These are phyloP conservation scores for Morus bassanus DNA, from an alignment of 2,797 vertebrate genomes.

Conservation along the genomic window DNA sequence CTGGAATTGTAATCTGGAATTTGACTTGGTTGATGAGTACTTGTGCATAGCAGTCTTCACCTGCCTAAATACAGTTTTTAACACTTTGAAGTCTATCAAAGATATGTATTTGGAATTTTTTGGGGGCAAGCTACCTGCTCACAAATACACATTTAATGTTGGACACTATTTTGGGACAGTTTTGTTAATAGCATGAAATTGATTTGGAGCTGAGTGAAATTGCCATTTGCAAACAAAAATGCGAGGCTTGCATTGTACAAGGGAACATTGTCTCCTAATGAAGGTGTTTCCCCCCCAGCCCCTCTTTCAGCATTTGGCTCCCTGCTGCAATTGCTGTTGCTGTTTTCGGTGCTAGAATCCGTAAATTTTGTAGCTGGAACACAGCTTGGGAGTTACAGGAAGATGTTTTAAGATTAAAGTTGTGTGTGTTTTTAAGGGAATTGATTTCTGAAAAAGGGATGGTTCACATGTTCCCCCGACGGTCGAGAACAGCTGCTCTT, in stretches of 20 bases:
- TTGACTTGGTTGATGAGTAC: background rate
- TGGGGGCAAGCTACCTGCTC: background rate
- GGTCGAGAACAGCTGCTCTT: slow-evolving; percentile 52
- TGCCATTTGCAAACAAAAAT: background rate
- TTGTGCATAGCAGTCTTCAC: background rate
- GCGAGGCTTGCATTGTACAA: background rate
- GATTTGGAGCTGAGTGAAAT: background rate
- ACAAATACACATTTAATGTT: background rate
- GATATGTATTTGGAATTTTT: accelerated
- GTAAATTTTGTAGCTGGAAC: background rate
- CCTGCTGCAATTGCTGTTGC: background rate
- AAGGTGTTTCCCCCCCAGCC: background rate
- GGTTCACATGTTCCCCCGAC: background rate
- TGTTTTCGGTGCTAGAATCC: background rate
- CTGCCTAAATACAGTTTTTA: background rate
- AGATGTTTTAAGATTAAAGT: background rate
- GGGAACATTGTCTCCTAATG: background rate
- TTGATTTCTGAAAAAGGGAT: background rate
- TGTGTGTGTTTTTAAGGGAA: background rate
- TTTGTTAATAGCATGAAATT: background rate
- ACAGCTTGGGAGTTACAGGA: background rate
- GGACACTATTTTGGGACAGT: background rate
- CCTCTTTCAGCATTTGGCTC: background rate
- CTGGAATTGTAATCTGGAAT: background rate
- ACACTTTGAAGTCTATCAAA: background rate